Percentiles rank a stretch among this genome's conserved stretches.
Conservation (phyloP, 2,888 invertebrate species). For the Netelia fuscicornis region DNA sequence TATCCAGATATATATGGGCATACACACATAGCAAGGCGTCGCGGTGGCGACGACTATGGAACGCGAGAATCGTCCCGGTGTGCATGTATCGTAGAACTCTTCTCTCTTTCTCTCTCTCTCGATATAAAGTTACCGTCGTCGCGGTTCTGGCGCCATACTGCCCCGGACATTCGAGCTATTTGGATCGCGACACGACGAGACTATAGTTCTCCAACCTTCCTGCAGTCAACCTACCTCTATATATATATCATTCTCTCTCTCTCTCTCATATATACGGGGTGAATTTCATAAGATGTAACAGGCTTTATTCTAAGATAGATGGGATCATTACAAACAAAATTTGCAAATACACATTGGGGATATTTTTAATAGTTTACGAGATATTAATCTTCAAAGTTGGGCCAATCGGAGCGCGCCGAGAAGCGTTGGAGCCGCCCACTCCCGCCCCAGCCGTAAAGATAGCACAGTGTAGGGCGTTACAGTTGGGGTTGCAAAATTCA, state of each 20-base stretch:
- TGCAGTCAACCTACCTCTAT: slow-evolving; percentile 45
- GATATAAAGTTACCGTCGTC: slow-evolving; percentile 78
- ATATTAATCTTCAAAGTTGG: no score
- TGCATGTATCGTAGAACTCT: slow-evolving; percentile 46
- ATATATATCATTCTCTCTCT: not conserved
- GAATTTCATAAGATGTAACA: no score
- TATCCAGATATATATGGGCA: not conserved
- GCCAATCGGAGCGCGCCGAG: no score
- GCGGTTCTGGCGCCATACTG: slow-evolving; percentile 76
- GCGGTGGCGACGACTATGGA: slow-evolving; percentile 54
- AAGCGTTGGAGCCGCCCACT: no score
- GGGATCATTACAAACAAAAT: no score
- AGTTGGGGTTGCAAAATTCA: no score
- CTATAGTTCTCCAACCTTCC: slow-evolving; percentile 36
- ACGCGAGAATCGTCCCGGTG: slow-evolving; percentile 50
- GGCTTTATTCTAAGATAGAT: no score
- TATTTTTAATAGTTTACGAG: no score
- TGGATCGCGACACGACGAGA: slow-evolving; percentile 69
- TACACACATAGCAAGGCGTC: slow-evolving; percentile 38
- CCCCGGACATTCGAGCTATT: slow-evolving; percentile 75
- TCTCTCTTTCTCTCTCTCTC: slow-evolving; percentile 64
- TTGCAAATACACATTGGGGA: no score
- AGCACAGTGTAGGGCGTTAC: no score
- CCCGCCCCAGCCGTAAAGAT: no score
- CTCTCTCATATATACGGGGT: not conserved